A percentile compares a stretch with the other conserved stretches of the same genome.
phyloP scores from a whole-genome alignment of 2,888 invertebrate species.

The Drosophila neotestacea region DNA sequence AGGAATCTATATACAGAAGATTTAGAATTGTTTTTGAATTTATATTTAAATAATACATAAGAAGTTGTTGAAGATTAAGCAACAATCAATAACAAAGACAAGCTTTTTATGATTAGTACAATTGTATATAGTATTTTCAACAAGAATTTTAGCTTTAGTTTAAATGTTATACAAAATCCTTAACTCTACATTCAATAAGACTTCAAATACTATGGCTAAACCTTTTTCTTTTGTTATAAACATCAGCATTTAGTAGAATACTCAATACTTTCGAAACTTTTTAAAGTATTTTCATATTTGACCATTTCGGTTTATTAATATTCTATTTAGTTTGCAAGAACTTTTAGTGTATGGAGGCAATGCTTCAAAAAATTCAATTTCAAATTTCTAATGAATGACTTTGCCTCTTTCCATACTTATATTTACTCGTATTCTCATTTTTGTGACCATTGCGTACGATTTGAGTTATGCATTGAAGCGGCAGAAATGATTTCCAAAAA shows the following conservation, averaged over 20 bases:
- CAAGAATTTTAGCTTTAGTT: no score
- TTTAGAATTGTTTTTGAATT: no score
- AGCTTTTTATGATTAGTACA: no score
- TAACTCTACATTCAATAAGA: no score
- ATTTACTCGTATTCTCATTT: not conserved
- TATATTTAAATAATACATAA: no score
- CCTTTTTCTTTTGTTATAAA: not conserved
- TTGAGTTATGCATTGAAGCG: constrained; percentile 45
- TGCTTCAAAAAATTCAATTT: constrained; percentile 36
- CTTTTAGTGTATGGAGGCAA: constrained; percentile 20
- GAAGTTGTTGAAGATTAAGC: no score
- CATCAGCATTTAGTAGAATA: not conserved
- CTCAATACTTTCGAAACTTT: not conserved
- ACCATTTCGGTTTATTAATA: constrained; percentile 11
- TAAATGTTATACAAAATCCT: no score
- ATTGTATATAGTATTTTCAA: no score
- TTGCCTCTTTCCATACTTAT: constrained; percentile 1
- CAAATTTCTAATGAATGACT: constrained; percentile 36
- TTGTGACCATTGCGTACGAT: constrained; percentile 24
- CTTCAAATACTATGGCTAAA: not conserved
- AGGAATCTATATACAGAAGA: no score
- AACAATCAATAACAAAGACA: no score
- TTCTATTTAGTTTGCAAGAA: constrained; percentile 33
- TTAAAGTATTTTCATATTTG: not conserved
- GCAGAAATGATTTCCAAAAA: constrained; percentile 55